Evolutionary conservation across 2,797 vertebrate species (phyloP).

Genomic region (Enoplosus armatus): DNA sequence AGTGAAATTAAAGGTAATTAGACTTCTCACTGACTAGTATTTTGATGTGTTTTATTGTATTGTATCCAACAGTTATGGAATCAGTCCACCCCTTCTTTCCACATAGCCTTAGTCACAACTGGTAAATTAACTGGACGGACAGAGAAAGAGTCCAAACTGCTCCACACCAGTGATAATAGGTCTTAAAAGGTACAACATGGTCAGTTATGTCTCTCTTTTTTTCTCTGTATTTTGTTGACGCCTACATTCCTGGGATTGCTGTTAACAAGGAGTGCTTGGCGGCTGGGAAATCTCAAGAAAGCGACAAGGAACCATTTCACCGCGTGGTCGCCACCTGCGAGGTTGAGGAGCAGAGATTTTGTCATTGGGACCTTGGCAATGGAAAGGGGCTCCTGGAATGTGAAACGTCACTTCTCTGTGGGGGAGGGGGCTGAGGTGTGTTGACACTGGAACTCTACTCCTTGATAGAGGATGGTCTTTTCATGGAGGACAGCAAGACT

Average conservation of each 20-base stretch:
- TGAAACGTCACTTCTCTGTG: neutral
- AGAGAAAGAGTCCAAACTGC: too few species aligned
- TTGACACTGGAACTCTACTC: neutral
- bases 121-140: neutral
- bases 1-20: neutral
- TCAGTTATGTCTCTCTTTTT: neutral
- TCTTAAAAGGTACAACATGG: neutral
- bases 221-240: neutral
- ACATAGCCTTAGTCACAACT: neutral
- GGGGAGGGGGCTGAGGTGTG: neutral
- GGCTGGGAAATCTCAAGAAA: too few species aligned
- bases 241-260: neutral
- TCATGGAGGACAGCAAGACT: neutral
- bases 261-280: too few species aligned
- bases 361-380: neutral
- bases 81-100: neutral
- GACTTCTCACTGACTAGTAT: too few species aligned
- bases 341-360: neutral
- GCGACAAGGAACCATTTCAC: neutral
- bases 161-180: too few species aligned
- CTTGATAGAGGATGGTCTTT: neutral
- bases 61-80: neutral
- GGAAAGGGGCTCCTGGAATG: conserved; percentile 11
- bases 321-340: neutral
- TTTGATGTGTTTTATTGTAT: neutral